These are phyloP conservation scores for Agapetus fuscipes DNA, from an alignment of 2,888 invertebrate species.

Conservation along the genomic window DNA sequence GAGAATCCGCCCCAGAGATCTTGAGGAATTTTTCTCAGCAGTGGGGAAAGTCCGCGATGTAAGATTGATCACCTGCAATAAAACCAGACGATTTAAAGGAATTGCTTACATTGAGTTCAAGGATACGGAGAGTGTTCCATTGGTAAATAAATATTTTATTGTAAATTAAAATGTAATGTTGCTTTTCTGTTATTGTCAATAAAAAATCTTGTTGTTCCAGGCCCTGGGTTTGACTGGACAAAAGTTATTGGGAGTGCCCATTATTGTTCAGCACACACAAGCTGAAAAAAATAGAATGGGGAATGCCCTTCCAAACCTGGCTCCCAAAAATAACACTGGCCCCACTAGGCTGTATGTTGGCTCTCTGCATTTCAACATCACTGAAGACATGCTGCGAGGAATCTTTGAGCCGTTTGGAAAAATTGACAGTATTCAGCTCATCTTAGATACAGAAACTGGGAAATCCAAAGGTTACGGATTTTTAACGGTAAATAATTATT, in stretches of 20 bases:
- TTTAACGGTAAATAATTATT: conserved; percentile 69
- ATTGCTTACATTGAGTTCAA: conserved; percentile 99
- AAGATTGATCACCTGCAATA: conserved; percentile 95
- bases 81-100: conserved; percentile 96
- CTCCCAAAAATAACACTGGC: conserved; percentile 82
- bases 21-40: conserved; percentile 98
- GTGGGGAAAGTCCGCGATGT: conserved; percentile 99
- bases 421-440: conserved; percentile 89
- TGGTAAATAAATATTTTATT: conserved; percentile 51
- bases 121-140: conserved; percentile 93
- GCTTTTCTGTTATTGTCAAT: conserved; percentile 3
- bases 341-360: conserved; percentile 97
- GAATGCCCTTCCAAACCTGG: conserved; percentile 72
- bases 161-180: neutral
- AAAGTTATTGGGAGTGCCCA: conserved; percentile 89
- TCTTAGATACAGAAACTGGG: conserved; percentile 90
- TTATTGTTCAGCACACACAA: conserved; percentile 97
- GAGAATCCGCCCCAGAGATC: conserved; percentile 83
- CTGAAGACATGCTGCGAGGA: conserved; percentile 95
- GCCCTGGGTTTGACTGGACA: conserved; percentile 94
- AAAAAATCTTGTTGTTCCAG: conserved; percentile 32
- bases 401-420: conserved; percentile 99
- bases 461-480: conserved; percentile 97
- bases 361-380: conserved; percentile 96
- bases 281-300: conserved; percentile 91